Percentiles rank a stretch among this genome's conserved stretches.
These are phyloP conservation scores for Brassicogethes aeneus DNA, from an alignment of 2,888 invertebrate species.

Conservation along the genomic window DNA sequence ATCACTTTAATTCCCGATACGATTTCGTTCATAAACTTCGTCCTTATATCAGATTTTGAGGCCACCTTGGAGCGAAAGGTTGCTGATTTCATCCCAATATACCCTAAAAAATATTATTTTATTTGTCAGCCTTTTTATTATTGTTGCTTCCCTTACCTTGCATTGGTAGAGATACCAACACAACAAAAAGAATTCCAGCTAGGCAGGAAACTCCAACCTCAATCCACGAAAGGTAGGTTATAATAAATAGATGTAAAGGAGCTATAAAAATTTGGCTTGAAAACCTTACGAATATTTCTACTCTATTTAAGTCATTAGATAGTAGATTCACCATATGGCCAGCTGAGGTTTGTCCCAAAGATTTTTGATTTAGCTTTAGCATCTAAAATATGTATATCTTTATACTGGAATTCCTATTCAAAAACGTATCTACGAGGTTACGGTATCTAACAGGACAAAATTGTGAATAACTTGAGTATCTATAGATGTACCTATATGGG, in stretches of 20 bases:
- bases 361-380: neutral
- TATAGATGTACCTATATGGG: too few relatives aligned
- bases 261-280: neutral
- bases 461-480: too few relatives aligned
- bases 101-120: constrained; percentile 2
- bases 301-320: neutral
- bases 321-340: constrained; percentile 1
- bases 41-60: neutral
- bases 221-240: neutral
- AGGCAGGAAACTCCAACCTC: neutral
- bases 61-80: neutral
- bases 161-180: neutral
- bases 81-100: neutral
- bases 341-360: neutral
- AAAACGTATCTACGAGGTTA: neutral
- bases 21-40: constrained; percentile 2
- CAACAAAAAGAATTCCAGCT: neutral
- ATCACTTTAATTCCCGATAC: constrained; percentile 1
- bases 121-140: neutral
- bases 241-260: neutral
- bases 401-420: neutral
- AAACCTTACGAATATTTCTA: neutral
- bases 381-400: too few relatives aligned
- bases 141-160: neutral
- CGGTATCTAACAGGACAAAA: too few relatives aligned